Evolutionary conservation across 2,113 vertebrate genomes (phyloP), one percentile per base, ranked within the genome.

Genomic region (Amblyopsis rosae): DNA sequence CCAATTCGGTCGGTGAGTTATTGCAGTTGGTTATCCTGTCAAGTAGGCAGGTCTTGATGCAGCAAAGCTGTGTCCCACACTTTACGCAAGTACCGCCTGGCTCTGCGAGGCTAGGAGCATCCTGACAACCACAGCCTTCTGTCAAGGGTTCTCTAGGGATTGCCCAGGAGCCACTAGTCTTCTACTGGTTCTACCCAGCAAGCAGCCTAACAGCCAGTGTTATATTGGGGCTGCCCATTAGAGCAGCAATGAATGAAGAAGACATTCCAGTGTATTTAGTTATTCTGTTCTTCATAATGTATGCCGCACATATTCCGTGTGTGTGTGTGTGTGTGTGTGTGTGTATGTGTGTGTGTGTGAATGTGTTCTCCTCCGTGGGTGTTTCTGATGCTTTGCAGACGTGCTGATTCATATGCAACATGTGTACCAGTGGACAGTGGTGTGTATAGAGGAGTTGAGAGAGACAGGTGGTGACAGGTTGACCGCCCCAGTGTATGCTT

Each of bases 291-390:
- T 56, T 64, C 67, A 32, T 62, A 6, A 9, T 1, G 47, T 12
- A 59, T 70, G 47, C 70, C 69, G 8, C 54, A 19, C 17, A 17
- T 56, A 17, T 55, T 70, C 55, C 33, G 55, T 57, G n/a, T n/a
- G n/a, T n/a, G n/a, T n/a, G n/a, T n/a, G n/a, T n/a, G n/a, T n/a
- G n/a, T n/a, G n/a, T n/a, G 55, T 57, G 55, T 57, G 55, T 26
- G 17, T 57, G 55, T 70, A 51, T 55, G 51, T 15, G 56, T 19
- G 54, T 1, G 12, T 12, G 65, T 26, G 45, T 6, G 57, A 57
- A 58, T 63, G 55, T 74, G 56, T 74, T 35, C 65, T 67, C 68
- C 65, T 32, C 51, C 3, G 64, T 67, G 69, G 54, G 68, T 35
- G 63, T 32, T 1, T 35, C 56, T 45, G 56, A 65, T 9, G 16